Conservation (phyloP, 2,797 vertebrate species). For the Carcharodon carcharias region DNA sequence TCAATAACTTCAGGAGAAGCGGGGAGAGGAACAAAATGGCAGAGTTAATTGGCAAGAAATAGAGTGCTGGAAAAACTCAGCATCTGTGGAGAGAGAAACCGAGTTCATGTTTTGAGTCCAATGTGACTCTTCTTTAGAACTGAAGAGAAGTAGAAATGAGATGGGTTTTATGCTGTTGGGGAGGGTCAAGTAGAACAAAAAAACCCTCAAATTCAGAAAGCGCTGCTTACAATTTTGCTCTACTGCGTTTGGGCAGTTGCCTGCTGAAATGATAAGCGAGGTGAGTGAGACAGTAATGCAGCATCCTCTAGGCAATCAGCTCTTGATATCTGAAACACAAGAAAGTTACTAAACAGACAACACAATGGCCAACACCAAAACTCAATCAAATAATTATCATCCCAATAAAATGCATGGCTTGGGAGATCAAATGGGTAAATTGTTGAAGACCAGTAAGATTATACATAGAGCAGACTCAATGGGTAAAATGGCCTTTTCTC, state of each 20-base stretch:
- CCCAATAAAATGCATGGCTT: neutral
- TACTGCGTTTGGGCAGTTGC: slow-evolving; percentile 42
- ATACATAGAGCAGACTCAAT: neutral
- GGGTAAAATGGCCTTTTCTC: neutral
- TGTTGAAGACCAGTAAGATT: neutral
- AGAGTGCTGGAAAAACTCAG: too few species aligned
- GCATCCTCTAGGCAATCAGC: slow-evolving; percentile 41
- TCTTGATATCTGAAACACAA: neutral
- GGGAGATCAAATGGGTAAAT: neutral
- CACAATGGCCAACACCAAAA: too few species aligned
- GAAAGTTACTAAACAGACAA: neutral
- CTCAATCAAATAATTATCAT: neutral
- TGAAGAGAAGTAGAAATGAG: too few species aligned
- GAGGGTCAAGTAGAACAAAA: too few species aligned
- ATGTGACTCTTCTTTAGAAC: too few species aligned
- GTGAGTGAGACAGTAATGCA: slow-evolving; percentile 49
- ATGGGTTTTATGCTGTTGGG: too few species aligned
- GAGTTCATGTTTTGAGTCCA: too few species aligned
- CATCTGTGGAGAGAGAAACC: too few species aligned
- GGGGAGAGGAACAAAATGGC: neutral
- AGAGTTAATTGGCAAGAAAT: neutral
- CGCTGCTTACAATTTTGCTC: slow-evolving; percentile 47
- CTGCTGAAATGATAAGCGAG: slow-evolving; percentile 39
- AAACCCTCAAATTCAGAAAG: neutral
- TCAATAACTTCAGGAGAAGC: neutral